Base-by-base conservation (phyloP, 2,797 vertebrate genomes). In the Psittacula derbiana region DNA sequence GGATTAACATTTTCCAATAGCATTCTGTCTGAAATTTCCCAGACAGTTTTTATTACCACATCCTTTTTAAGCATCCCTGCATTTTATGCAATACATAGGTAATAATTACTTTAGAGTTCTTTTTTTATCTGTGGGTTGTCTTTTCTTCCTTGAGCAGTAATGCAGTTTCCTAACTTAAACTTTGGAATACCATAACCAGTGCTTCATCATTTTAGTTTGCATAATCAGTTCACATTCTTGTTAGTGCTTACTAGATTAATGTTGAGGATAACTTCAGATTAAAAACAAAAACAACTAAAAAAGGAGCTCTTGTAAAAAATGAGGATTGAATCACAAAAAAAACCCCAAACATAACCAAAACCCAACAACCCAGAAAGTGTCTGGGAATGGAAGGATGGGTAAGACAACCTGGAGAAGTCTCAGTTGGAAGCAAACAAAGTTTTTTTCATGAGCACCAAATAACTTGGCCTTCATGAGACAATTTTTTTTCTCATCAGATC, bases 1-100 rank as follows among this genome's bases (percentile, higher is more conserved):
- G 78, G 60, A 72, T 88, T 65, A 66, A 89, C 30, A 44, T 94
- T 93, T 96, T 94, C 92, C 89, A 85, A 31, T 62, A 86, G 90
- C 64, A 31, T 58, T 82, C 58, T 73, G 50, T 67, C 86, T 93
- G 3, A 79, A 52, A 38, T 38, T 87, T 88, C 86, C 79, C 91
- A 70, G 92, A 43, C 55, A 33, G 58, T 50, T 95, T 81, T 93
- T 62, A 43, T 85, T 84, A 31, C 86, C 67, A 52, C 67, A 49
- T 86, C 88, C 80, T 81, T 86, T 81, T 38, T 24, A 71, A 82
- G 67, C 76, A 75, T 92, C 88, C 36, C 47, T 79, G 58, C 13
- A 3, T 82, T 88, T 87, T 16, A 60, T 71, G 73, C 46, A 62
- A 4, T 72, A 4, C 36, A 1, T 65, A 38, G 36, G 24, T 57